Evolutionary conservation across 2,888 invertebrate species (phyloP).

Genomic region (Sesia apiformis): DNA sequence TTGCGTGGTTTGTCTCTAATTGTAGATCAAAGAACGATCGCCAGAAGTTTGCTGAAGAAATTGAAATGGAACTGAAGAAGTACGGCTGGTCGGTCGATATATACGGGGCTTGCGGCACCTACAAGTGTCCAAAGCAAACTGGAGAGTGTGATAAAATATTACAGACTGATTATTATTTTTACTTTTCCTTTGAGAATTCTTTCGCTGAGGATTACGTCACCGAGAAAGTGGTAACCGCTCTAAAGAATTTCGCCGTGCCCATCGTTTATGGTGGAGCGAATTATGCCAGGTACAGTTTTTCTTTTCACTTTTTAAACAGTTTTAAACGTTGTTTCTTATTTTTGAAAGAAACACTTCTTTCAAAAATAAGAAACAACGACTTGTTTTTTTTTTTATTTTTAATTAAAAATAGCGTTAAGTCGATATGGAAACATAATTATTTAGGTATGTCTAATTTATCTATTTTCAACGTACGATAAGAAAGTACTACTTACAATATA

Average conservation of each 20-base stretch:
- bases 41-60: constrained; percentile 13
- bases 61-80: constrained; percentile 17
- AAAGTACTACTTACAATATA: too few species aligned
- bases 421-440: too few species aligned
- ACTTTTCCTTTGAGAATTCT: constrained; percentile 40
- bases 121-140: constrained; percentile 18
- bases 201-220: constrained; percentile 40
- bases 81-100: constrained; percentile 27
- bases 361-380: too few species aligned
- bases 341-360: too few species aligned
- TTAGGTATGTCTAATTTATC: too few species aligned
- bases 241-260: constrained; percentile 74
- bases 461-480: too few species aligned
- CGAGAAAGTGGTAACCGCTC: constrained; percentile 35
- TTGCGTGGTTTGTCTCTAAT: constrained; percentile 36
- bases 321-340: neutral
- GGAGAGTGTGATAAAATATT: constrained; percentile 21
- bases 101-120: constrained; percentile 30
- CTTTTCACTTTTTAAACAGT: neutral
- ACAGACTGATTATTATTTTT: constrained; percentile 35
- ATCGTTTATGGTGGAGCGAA: constrained; percentile 78
- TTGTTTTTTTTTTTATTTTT: too few species aligned
- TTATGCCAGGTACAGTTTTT: constrained; percentile 41
- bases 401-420: too few species aligned
- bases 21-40: constrained; percentile 22